phyloP scores from a whole-genome alignment of 2,888 invertebrate species.

The Nemoura dubitans region DNA sequence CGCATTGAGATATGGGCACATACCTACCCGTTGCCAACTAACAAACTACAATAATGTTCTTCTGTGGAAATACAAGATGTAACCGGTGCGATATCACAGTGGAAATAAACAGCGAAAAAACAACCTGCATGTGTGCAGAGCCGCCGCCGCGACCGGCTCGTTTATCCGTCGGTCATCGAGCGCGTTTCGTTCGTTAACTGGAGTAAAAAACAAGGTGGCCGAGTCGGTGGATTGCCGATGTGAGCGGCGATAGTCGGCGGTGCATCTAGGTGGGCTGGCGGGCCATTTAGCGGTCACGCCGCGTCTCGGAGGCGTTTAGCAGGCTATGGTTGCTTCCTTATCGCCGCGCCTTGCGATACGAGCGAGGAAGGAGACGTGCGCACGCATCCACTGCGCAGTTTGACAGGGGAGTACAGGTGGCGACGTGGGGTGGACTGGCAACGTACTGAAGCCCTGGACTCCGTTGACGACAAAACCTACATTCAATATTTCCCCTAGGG shows the following conservation, averaged over 20 bases:
- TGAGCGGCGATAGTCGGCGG: not conserved
- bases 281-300: not conserved
- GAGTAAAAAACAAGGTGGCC: not conserved
- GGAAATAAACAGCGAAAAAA: not conserved
- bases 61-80: not conserved
- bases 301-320: not conserved
- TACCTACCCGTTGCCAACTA: not conserved
- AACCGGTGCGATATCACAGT: not conserved
- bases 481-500: too few relatives aligned
- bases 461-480: too few relatives aligned
- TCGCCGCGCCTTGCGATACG: not conserved
- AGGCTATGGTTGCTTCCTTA: not conserved
- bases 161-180: not conserved
- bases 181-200: not conserved
- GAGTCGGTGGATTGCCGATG: not conserved
- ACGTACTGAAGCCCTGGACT: too few relatives aligned
- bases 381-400: not conserved
- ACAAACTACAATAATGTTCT: not conserved
- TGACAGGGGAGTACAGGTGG: not conserved
- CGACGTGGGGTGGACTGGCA: not conserved
- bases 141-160: not conserved
- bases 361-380: not conserved
- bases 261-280: not conserved
- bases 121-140: not conserved
- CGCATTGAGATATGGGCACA: not conserved